A percentile compares a stretch with the other conserved stretches of the same genome.
Evolutionary conservation across 1,140 invertebrate species (phyloP).

Genomic region (Meloidogyne hapla): DNA sequence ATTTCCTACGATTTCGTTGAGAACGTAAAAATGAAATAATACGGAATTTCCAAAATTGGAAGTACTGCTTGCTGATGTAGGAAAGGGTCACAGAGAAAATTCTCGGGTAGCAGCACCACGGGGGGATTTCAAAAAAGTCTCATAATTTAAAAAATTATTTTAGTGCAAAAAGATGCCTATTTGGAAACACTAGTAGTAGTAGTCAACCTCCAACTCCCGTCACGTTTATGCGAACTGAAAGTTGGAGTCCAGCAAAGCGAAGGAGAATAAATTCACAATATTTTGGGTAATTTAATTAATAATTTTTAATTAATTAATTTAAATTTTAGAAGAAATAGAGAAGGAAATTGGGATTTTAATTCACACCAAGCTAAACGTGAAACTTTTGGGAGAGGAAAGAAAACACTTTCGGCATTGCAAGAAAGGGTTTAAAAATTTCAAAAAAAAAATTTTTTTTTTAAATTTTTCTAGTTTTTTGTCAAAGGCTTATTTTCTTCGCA

Average conservation of each 20-base stretch:
- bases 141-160: not conserved
- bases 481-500: constrained; percentile 5
- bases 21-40: too few relatives aligned
- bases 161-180: constrained; percentile 20
- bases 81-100: too few relatives aligned
- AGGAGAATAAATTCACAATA: constrained; percentile 31
- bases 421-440: not conserved
- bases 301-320: not conserved
- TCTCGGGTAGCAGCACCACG: too few relatives aligned
- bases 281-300: constrained; percentile 6
- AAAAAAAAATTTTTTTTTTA: not conserved
- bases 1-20: too few relatives aligned
- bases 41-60: too few relatives aligned
- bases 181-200: not conserved
- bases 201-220: constrained; percentile 3
- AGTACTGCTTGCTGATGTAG: too few relatives aligned
- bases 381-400: not conserved
- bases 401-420: constrained; percentile 7
- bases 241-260: constrained; percentile 43
- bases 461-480: constrained; percentile 17
- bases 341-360: constrained; percentile 34
- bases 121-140: too few relatives aligned
- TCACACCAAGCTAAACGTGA: constrained; percentile 9
- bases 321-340: constrained; percentile 20
- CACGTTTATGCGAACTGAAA: constrained; percentile 31